phyloP scores from a whole-genome alignment of 2,888 invertebrate genomes.

The Bombylius major region DNA sequence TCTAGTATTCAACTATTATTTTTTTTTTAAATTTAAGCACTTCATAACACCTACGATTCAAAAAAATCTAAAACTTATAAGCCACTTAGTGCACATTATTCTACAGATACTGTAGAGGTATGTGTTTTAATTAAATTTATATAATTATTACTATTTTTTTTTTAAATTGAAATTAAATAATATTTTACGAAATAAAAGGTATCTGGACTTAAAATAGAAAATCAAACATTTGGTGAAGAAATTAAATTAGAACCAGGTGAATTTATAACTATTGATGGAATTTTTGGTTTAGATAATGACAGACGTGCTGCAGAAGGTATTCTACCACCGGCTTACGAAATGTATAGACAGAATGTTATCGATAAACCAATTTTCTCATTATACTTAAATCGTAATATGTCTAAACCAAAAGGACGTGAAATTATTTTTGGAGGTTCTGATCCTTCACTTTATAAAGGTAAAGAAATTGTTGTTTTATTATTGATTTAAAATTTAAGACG shows the following conservation, averaged over 20 bases:
- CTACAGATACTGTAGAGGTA: slow-evolving; percentile 76
- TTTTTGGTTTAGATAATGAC: slow-evolving; percentile 91
- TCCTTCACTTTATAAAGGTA: slow-evolving; percentile 65
- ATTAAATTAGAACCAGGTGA: slow-evolving; percentile 80
- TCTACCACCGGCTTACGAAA: slow-evolving; percentile 81
- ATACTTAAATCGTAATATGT: slow-evolving; percentile 73
- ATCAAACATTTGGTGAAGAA: slow-evolving; percentile 94
- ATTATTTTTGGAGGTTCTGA: slow-evolving; percentile 92
- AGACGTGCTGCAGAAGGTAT: slow-evolving; percentile 85
- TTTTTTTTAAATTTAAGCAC: slow-evolving; percentile 43
- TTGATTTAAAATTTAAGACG: too few relatives aligned
- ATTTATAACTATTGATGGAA: slow-evolving; percentile 98
- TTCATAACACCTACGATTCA: slow-evolving; percentile 94
- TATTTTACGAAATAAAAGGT: slow-evolving; percentile 40
- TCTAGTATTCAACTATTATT: not conserved
- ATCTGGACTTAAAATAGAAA: slow-evolving; percentile 56
- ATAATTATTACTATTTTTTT: not conserved
- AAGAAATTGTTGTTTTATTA: not conserved
- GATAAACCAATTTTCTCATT: slow-evolving; percentile 78
- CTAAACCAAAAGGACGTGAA: slow-evolving; percentile 67
- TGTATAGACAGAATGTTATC: slow-evolving; percentile 68
- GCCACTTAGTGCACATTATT: slow-evolving; percentile 86
- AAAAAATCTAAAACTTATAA: slow-evolving; percentile 67
- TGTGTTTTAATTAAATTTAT: slow-evolving; percentile 31
- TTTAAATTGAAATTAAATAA: not conserved